A percentile compares a stretch with the other conserved stretches of the same genome.
phyloP scores from a whole-genome alignment of 2,113 vertebrate genomes.

The Corythornis vintsioides region DNA sequence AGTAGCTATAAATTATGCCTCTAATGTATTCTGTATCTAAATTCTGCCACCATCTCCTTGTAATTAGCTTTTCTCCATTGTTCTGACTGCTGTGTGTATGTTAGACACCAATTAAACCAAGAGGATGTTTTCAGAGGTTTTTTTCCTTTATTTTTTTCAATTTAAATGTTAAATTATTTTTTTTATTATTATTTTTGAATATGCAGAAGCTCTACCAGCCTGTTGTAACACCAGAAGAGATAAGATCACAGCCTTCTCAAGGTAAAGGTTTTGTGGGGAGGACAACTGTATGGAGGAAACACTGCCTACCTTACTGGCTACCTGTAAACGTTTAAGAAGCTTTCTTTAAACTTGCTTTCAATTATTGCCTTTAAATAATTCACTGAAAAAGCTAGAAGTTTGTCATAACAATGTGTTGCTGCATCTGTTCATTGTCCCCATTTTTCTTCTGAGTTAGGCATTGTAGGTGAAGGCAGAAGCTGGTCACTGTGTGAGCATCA shows the following conservation, averaged over 20 bases:
- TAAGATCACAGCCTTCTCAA: slow-evolving; percentile 74
- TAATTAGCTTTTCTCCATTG: background rate
- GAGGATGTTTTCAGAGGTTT: background rate
- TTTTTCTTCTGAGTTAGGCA: background rate
- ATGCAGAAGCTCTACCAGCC: slow-evolving; percentile 80
- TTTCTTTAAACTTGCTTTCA: background rate
- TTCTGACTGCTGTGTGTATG: background rate
- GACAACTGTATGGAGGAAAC: background rate
- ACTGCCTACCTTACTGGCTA: background rate
- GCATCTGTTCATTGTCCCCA: background rate
- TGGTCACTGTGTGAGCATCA: fast-evolving
- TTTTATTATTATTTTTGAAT: background rate
- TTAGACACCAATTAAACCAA: background rate
- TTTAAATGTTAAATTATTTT: background rate
- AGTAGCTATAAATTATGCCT: background rate
- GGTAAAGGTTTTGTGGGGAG: slow-evolving; percentile 67
- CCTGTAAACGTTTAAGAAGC: background rate
- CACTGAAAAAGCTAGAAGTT: background rate
- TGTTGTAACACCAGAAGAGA: slow-evolving; percentile 71
- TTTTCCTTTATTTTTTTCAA: background rate
- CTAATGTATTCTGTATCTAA: background rate
- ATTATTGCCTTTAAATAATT: background rate
- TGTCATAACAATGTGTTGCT: background rate
- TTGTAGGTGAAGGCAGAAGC: background rate
- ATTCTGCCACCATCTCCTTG: background rate